Base-by-base conservation (phyloP, 2,888 invertebrate species). In the Nomada flava region DNA sequence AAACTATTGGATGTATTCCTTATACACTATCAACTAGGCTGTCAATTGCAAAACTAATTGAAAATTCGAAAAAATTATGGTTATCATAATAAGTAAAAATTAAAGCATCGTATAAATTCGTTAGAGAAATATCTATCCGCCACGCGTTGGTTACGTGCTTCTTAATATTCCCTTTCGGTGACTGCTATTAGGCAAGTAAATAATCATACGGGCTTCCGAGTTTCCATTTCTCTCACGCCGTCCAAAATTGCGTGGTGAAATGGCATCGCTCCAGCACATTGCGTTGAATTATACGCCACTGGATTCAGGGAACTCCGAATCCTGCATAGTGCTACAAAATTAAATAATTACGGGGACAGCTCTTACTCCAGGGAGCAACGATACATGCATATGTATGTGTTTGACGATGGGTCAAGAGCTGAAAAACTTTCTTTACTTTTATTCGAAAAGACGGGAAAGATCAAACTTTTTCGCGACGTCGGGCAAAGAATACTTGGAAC, bases 241-340 rank as follows among this genome's bases (percentile, higher is more conserved):
- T 47, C 53, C 47, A 74, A 77, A 83, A 76, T 82, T 83, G 69
- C 73, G 69, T 67, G 67, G 73, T 50, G 67, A 69, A 81, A 77
- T 83, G 83, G 83, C 83, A 83, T 74, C 72, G 82, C 74, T 83
- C 83, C 83, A 83, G 69, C 82, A 70, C 83, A 77, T 77, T 82
- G 82, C 83, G 60, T 67, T 82, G 82, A 83, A 70, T 82, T 83
- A 77, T 83, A 67, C 60, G 67, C 44, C 36, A 65, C 55, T 59
- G 81, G 81, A 65, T 76, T 52, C 75, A 36, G 55, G 76, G 18
- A 47, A 68, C 62, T 53, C 26, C 20, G 63, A 50, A 23, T 18
- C 59, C 65, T 50, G 57, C 67, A 57, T 71, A 26, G 75, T 68
- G 72, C 55, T 75, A 50, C 64, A 26, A 76, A 70, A 72, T 81